A percentile compares a stretch with the other conserved stretches of the same genome.
Evolutionary conservation across 2,888 invertebrate genomes (phyloP).

Genomic region (Eucera pruinosa): DNA sequence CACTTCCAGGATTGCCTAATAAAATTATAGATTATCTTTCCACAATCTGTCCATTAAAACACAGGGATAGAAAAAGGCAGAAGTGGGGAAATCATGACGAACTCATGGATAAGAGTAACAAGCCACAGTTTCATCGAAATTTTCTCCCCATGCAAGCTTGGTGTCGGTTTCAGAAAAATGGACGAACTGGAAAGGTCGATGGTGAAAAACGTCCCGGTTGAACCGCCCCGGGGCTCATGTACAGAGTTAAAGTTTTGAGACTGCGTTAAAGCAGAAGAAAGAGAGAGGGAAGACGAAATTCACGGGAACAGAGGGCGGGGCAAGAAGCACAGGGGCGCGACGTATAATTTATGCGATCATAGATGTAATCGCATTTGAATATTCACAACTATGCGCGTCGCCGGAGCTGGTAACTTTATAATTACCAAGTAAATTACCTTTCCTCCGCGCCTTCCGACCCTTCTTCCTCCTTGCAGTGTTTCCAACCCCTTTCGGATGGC

Average conservation of each 20-base stretch:
- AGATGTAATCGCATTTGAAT: slow-evolving; percentile 81
- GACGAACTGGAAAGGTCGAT: not conserved
- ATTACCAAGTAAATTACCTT: slow-evolving; percentile 81
- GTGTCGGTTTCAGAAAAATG: slow-evolving; percentile 7
- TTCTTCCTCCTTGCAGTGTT: slow-evolving; percentile 44
- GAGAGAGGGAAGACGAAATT: slow-evolving; percentile 18
- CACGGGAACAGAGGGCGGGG: slow-evolving; percentile 23
- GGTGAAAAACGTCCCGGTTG: not conserved
- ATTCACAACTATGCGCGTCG: slow-evolving; percentile 80
- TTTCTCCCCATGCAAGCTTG: not conserved
- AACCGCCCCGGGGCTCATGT: not conserved
- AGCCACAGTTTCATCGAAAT: not conserved
- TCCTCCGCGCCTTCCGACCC: slow-evolving; percentile 47
- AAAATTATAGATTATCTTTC: too few relatives aligned
- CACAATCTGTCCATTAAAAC: too few relatives aligned
- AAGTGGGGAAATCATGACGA: not conserved
- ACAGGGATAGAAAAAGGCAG: too few relatives aligned
- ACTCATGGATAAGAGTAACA: not conserved
- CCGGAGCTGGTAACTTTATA: slow-evolving; percentile 78
- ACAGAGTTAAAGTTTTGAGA: slow-evolving; percentile 49
- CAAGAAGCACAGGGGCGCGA: slow-evolving; percentile 55
- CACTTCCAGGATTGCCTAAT: too few relatives aligned
- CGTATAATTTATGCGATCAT: slow-evolving; percentile 79
- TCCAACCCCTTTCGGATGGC: slow-evolving; percentile 16
- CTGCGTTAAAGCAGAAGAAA: slow-evolving; percentile 35